Percentiles rank a stretch among this genome's conserved stretches.
phyloP scores from a whole-genome alignment of 2,113 vertebrate species.

The Erythrocercus mccallii region DNA sequence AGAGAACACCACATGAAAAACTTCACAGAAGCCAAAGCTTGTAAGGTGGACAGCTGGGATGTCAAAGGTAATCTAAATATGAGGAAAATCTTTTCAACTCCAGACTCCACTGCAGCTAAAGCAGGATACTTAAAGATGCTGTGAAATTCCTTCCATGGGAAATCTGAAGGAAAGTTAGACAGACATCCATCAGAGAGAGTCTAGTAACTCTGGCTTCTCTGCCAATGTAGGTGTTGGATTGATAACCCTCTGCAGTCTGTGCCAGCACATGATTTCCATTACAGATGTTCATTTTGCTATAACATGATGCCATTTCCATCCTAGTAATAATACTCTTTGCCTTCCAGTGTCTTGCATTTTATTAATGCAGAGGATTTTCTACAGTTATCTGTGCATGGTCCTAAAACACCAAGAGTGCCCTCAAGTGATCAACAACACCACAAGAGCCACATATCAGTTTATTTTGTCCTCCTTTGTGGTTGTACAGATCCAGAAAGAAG shows the following conservation, averaged over 20 bases:
- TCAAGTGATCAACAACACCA: conserved; percentile 31
- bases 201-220: neutral
- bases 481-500: neutral
- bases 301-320: neutral
- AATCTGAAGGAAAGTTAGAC: conserved; percentile 25
- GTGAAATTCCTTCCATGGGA: conserved; percentile 28
- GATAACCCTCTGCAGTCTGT: neutral
- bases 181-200: neutral
- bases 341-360: neutral
- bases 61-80: conserved; percentile 37
- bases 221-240: neutral
- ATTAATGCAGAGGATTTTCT: neutral
- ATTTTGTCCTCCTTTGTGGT: neutral
- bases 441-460: neutral
- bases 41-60: conserved; percentile 16
- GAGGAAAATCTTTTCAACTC: conserved; percentile 20
- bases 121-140: conserved; percentile 7
- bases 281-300: neutral
- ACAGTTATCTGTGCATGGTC: neutral
- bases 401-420: conserved; percentile 39
- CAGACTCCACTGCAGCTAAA: conserved; percentile 8
- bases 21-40: conserved; percentile 6
- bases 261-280: neutral
- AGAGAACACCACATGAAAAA: conserved; percentile 2
- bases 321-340: neutral